Evolutionary conservation across 2,113 vertebrate genomes (phyloP).

Genomic region (Hypomesus transpacificus): DNA sequence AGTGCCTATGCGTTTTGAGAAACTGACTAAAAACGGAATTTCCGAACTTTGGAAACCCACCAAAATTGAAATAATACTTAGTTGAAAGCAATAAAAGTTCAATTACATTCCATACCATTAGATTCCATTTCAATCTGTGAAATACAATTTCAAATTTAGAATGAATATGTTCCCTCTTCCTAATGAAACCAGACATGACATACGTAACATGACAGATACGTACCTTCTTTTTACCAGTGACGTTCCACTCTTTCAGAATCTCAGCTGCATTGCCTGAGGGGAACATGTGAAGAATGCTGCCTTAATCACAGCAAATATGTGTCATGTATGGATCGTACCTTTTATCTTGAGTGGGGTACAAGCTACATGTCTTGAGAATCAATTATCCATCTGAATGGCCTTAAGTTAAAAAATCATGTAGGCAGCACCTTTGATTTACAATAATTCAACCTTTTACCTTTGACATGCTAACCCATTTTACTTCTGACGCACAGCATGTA

Average conservation of each 20-base stretch:
- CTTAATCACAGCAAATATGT: not conserved
- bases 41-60: no score
- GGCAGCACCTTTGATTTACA: not conserved
- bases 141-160: no score
- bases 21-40: no score
- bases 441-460: not conserved
- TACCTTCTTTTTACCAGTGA: conserved; percentile 96
- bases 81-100: no score
- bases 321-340: no score
- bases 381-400: no score
- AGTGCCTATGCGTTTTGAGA: no score
- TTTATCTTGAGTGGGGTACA: no score
- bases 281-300: conserved; percentile 16
- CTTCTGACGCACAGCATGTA: not conserved
- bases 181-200: not conserved
- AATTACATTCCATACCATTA: no score
- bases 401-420: no score
- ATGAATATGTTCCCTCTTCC: not conserved
- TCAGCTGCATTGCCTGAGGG: conserved; percentile 83
- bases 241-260: conserved; percentile 94
- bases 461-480: not conserved
- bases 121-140: no score
- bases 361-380: not conserved
- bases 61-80: no score
- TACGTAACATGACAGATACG: not conserved